These are phyloP conservation scores for Podocnemis expansa DNA, from an alignment of 2,113 vertebrate genomes.

Conservation along the genomic window DNA sequence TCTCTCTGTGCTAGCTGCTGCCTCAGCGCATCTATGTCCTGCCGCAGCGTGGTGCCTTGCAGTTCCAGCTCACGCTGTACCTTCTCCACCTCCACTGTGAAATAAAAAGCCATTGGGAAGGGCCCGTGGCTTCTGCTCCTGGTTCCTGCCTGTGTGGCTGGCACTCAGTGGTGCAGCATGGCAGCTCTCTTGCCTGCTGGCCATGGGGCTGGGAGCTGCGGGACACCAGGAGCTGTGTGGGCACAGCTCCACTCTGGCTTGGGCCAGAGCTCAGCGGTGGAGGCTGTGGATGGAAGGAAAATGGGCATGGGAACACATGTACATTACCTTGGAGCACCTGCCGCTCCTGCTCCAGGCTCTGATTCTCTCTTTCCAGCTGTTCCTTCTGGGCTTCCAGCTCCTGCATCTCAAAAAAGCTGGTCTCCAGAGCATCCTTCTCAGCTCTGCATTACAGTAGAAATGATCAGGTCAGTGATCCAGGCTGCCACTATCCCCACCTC, in stretches of 20 bases:
- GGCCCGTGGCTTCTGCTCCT: not conserved
- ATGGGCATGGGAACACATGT: not conserved
- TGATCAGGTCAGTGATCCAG: not conserved
- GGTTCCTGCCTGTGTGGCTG: not conserved
- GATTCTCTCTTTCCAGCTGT: constrained; percentile 77
- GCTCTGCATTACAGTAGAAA: constrained; percentile 66
- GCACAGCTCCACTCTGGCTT: fast-evolving
- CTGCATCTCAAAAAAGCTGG: constrained; percentile 79
- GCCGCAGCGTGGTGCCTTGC: constrained; percentile 57
- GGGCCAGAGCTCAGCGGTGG: not conserved
- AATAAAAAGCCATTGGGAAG: not conserved
- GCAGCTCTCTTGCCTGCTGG: too few relatives aligned
- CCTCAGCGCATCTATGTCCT: constrained; percentile 69
- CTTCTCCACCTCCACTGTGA: constrained; percentile 49
- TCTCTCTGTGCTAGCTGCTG: constrained; percentile 70
- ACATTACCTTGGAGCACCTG: constrained; percentile 82
- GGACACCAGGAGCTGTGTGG: not conserved
- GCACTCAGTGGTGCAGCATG: not conserved
- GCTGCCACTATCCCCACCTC: not conserved
- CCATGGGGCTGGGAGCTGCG: not conserved
- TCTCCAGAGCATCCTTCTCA: constrained; percentile 83
- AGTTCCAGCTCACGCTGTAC: constrained; percentile 49
- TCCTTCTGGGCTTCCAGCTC: constrained; percentile 75
- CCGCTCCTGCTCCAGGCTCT: constrained; percentile 63
- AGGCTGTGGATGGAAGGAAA: too few relatives aligned